A percentile compares a stretch with the other conserved stretches of the same genome.
Evolutionary conservation across 2,797 vertebrate species (phyloP).

Genomic region (Rhinella marina): DNA sequence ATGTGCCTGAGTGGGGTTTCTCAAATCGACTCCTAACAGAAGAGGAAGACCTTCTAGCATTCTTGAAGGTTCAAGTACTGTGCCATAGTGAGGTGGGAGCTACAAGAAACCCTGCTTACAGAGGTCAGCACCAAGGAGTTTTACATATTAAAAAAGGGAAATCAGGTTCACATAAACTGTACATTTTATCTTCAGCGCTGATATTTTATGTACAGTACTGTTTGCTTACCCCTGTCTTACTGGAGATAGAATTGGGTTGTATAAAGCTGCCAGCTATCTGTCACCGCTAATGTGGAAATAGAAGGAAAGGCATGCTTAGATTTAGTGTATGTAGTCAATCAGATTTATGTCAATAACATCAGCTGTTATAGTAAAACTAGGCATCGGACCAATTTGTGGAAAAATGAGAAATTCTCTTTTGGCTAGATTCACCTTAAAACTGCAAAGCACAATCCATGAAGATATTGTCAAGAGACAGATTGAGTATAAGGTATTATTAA

Average conservation of each 20-base stretch:
- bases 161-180: neutral
- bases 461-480: slow-evolving; percentile 23
- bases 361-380: neutral
- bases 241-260: neutral
- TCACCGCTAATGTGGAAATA: slow-evolving; percentile 18
- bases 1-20: too few relatives aligned
- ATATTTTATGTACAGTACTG: neutral
- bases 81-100: too few relatives aligned
- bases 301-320: neutral
- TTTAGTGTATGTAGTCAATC: neutral
- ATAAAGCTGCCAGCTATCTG: neutral
- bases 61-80: too few relatives aligned
- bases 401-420: slow-evolving; percentile 5
- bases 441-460: neutral
- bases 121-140: too few relatives aligned
- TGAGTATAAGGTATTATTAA: slow-evolving; percentile 18
- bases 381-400: neutral
- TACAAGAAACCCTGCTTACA: too few relatives aligned
- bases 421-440: slow-evolving; percentile 17
- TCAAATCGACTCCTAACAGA: too few relatives aligned
- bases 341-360: slow-evolving; percentile 21
- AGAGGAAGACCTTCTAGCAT: too few relatives aligned
- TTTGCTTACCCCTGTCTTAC: neutral
- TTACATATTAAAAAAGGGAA: neutral
- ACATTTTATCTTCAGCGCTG: neutral